Evolutionary conservation across 2,113 vertebrate species (phyloP), one percentile per base, ranked within the genome.

Genomic region (Cinclus cinclus): DNA sequence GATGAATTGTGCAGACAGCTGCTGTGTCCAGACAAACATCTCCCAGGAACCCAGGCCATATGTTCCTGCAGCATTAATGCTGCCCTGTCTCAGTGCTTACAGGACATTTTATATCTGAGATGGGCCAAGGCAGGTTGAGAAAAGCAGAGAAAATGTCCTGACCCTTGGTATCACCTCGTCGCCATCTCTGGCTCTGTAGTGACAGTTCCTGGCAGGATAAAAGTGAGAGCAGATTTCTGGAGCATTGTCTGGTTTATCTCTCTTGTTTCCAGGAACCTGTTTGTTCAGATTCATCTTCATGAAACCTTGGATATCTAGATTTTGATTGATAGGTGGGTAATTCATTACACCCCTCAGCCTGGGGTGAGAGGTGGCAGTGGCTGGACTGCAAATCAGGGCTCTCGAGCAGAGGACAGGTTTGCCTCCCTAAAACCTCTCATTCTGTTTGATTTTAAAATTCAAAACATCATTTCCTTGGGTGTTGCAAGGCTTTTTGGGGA

Each of bases 1-100:
- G 93, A 91, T 85, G 19, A 90, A 96, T 87, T 91, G 90, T 85
- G 62, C 79, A 17, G 79, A 11, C 87, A 91, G 90, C 58, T 93
- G 90, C 90, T 91, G 55, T 88, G 79, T 44, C 82, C 94, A 74
- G 87, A 24, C 50, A 31, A 47, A n/a, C 39, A 59, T 85, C 92
- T 59, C 12, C 0, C 84, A 87, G 81, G 65, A 82, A 56, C 33
- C 28, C 39, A 19, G 82, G 60, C 93, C 73, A 68, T 95, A 62
- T 84, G 89, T 67, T 89, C 73, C 67, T 76, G 70, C 9, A 2
- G 64, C 55, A 19, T 62, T 69, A 63, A 31, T 35, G 78, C 85
- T 87, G 87, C 49, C 91, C 68, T 94, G 92, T 55, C 84, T 22
- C 65, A 30, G 83, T 71, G 68, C 42, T 73, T 67, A 27, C 80